Evolutionary conservation across 2,888 invertebrate genomes (phyloP).

Genomic region (Gortyna flavago): DNA sequence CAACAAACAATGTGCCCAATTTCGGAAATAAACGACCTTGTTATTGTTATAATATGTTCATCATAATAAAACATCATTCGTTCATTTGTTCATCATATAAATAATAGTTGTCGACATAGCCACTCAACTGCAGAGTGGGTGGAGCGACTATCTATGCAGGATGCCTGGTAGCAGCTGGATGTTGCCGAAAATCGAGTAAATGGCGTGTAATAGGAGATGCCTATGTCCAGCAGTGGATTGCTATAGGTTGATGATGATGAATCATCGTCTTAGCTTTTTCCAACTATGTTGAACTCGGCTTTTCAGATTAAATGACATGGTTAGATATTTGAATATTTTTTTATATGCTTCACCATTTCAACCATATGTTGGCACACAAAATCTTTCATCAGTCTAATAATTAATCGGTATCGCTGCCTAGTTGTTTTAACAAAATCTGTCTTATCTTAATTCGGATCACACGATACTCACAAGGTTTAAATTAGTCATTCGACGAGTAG

Average conservation of each 20-base stretch:
- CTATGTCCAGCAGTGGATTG: too few relatives aligned
- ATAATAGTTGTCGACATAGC: too few relatives aligned
- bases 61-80: too few relatives aligned
- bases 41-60: background rate
- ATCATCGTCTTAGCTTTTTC: background rate
- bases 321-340: background rate
- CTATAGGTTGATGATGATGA: too few relatives aligned
- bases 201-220: too few relatives aligned
- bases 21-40: background rate
- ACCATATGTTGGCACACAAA: slow-evolving; percentile 1
- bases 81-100: too few relatives aligned
- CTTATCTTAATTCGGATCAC: slow-evolving; percentile 26
- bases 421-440: slow-evolving; percentile 6
- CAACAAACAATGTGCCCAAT: background rate
- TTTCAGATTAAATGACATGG: background rate
- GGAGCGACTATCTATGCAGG: too few relatives aligned
- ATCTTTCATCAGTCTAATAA: slow-evolving; percentile 25
- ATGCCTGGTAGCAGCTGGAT: too few relatives aligned
- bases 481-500: slow-evolving; percentile 42
- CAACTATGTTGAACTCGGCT: background rate
- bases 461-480: slow-evolving; percentile 31
- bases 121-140: too few relatives aligned
- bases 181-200: too few relatives aligned
- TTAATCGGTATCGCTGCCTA: background rate
- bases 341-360: too few relatives aligned